Base-by-base conservation (phyloP, 2,888 invertebrate genomes). In the Automeris io region DNA sequence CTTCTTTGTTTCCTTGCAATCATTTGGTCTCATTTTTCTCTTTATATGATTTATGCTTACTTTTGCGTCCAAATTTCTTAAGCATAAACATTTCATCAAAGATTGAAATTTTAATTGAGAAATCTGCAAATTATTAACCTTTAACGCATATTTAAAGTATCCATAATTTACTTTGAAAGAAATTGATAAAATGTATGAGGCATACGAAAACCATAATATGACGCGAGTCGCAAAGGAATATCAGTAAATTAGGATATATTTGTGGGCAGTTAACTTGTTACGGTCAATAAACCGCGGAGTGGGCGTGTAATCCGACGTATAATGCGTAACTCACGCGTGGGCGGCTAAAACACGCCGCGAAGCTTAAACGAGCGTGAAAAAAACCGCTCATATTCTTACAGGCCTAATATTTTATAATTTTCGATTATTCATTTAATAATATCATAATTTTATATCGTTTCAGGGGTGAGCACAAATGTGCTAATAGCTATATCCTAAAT, bases 281-380 rank as follows among this genome's bases (percentile, higher is more conserved):
- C 8, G 26, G 26, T 13, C 26, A 16, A 26, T 9, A 19, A 33
- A 19, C 24, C 34, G 26, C 19, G 2, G 18, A 26, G 33, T 34
- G 34, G 34, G 34, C 39, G 39, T 39, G 25, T 39, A 39, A 39
- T 39, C 39, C 13, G 34, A 33, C 39, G 9, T 25, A 13, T 13
- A 26, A 25, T 26, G 34, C 23, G 12, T 32, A 18, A 16, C 32
- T 31, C 16, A 11, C 21, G 37, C 23, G 32, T 18, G 22, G 16
- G 12, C n/a, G 21, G 31, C 19, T 29, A 34, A 39, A 39, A 19
- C 7, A 23, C 33, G 22, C 12, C 5, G 12, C 4, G 19, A 22
- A 37, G 2, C n/a, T n/a, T n/a, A n/a, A n/a, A 39, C 39, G 21
- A 12, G 19, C 39, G 29, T 7, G 33, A 16, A 34, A 39, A 38